A percentile compares a stretch with the other conserved stretches of the same genome.
Evolutionary conservation across 2,888 invertebrate genomes (phyloP).

Genomic region (Euphydryas editha): DNA sequence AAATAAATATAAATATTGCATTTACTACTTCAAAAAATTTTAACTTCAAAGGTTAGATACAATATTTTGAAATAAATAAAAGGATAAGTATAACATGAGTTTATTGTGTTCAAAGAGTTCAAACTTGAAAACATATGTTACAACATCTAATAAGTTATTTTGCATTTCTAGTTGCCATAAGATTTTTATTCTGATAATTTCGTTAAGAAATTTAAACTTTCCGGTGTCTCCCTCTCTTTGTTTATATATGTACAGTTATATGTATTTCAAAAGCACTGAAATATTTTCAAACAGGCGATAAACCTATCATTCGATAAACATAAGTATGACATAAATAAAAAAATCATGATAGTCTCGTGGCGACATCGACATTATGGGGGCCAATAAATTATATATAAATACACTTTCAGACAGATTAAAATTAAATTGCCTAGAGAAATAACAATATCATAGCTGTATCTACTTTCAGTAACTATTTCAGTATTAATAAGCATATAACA

Average conservation of each 20-base stretch:
- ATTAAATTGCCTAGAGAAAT: constrained; percentile 2
- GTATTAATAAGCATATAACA: background rate
- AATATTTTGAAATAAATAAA: background rate
- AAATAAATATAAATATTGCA: background rate
- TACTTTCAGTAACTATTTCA: background rate
- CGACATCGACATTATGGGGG: constrained; percentile 38
- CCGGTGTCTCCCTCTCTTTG: background rate
- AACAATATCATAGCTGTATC: constrained; percentile 7
- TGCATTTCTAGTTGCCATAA: background rate
- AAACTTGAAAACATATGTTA: background rate
- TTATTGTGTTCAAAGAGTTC: background rate
- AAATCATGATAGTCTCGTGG: constrained; percentile 18
- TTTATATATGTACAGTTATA: background rate
- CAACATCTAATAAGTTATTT: background rate
- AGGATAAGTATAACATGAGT: background rate
- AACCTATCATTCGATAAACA: constrained; percentile 1
- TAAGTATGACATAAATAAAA: constrained; percentile 1
- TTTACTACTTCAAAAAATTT: background rate
- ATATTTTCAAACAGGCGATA: constrained; percentile 2
- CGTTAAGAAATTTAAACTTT: background rate
- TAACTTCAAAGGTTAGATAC: background rate
- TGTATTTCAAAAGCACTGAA: background rate
- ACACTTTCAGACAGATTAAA: constrained; percentile 19
- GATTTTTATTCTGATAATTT: background rate
- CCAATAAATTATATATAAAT: constrained; percentile 31